A percentile compares a stretch with the other conserved stretches of the same genome.
These are phyloP conservation scores for Theodoxus fluviatilis DNA, from an alignment of 2,888 invertebrate species.

Conservation along the genomic window DNA sequence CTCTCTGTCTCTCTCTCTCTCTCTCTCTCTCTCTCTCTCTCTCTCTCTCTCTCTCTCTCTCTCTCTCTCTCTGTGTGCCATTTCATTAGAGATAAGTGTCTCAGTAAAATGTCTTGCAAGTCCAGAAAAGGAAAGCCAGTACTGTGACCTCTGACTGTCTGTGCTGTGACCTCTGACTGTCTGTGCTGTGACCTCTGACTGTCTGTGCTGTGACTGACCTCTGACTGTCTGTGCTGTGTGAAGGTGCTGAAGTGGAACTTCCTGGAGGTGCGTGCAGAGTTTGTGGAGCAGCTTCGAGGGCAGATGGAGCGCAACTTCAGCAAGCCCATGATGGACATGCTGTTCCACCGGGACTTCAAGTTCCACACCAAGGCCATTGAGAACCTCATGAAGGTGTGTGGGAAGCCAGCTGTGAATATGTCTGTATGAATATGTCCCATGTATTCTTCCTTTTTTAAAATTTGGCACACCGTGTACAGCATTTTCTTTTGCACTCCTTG, in stretches of 20 bases:
- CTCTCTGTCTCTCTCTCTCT: neutral
- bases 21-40: conserved; percentile 10
- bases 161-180: no score
- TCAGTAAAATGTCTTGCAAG: no score
- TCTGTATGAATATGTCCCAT: neutral
- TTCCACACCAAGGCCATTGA: conserved; percentile 96
- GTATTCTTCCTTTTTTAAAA: neutral
- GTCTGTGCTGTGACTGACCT: neutral
- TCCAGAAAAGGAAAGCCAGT: no score
- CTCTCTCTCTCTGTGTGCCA: neutral
- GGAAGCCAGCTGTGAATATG: neutral
- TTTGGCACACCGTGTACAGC: neutral
- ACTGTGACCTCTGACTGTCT: no score
- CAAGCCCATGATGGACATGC: conserved; percentile 83
- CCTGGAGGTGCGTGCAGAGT: conserved; percentile 89
- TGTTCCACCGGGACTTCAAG: conserved; percentile 94
- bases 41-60: conserved; percentile 14
- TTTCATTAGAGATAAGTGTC: neutral
- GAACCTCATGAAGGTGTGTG: conserved; percentile 69
- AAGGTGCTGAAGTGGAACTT: conserved; percentile 90
- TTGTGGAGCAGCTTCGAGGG: conserved; percentile 87
- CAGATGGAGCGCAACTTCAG: conserved; percentile 93
- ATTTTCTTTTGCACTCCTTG: neutral
- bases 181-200: no score
- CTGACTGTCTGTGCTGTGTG: neutral